phyloP scores from a whole-genome alignment of 1,140 invertebrate genomes.

The Ips typographus region DNA sequence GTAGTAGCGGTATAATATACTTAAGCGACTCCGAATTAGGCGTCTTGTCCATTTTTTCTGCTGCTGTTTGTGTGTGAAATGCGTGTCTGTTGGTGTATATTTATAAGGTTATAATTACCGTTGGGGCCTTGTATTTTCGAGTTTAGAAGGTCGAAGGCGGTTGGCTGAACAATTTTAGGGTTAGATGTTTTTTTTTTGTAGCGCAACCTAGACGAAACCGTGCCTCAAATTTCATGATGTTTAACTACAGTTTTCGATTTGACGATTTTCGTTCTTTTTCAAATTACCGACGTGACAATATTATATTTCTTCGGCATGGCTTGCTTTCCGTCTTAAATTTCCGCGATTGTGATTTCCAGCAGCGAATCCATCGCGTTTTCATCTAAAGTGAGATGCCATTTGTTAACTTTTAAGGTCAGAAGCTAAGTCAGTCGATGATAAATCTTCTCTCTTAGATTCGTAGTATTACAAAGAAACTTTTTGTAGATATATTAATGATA shows the following conservation, averaged over 20 bases:
- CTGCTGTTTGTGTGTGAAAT: slow-evolving; percentile 15
- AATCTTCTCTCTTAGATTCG: slow-evolving; percentile 16
- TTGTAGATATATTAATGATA: slow-evolving; percentile 29
- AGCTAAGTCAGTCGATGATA: slow-evolving; percentile 28
- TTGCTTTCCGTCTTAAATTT: neutral
- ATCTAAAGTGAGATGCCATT: slow-evolving; percentile 31
- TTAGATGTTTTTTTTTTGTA: neutral
- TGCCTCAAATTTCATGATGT: neutral
- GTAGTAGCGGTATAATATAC: slow-evolving; percentile 27
- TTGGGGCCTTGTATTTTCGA: too few relatives aligned
- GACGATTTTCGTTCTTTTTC: neutral
- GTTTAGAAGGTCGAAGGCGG: too few relatives aligned
- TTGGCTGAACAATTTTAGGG: neutral
- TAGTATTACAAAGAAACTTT: slow-evolving; percentile 19
- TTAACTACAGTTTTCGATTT: neutral
- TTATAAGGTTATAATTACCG: neutral
- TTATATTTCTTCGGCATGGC: neutral
- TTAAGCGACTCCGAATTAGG: slow-evolving; percentile 20
- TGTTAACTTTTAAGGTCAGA: slow-evolving; percentile 20
- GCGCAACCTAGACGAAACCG: slow-evolving; percentile 1
- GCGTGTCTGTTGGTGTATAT: neutral
- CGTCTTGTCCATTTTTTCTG: slow-evolving; percentile 25
- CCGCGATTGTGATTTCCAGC: neutral
- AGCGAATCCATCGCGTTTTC: neutral
- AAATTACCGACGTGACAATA: too few relatives aligned